Conservation (phyloP, 2,888 invertebrate genomes). For the Leucozona laternaria region DNA sequence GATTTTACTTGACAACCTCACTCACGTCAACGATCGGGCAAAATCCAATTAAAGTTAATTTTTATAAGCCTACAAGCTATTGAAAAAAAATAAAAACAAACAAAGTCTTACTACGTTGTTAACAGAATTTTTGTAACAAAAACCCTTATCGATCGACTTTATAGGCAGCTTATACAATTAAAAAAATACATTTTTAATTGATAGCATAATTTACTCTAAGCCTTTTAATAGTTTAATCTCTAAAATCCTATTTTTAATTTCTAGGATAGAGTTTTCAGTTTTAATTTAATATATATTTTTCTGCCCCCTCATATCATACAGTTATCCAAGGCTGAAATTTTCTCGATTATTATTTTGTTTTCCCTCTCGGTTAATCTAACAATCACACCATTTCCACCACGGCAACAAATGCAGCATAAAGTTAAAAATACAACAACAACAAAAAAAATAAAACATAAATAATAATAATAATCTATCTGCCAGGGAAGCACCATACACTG, state of each 20-base stretch:
- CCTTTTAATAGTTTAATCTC: background rate
- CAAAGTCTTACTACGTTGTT: too few species aligned
- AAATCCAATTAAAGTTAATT: too few species aligned
- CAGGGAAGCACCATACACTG: background rate
- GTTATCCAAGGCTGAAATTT: constrained; percentile 34
- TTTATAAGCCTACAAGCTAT: too few species aligned
- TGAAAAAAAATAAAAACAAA: too few species aligned
- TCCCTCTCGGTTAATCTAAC: constrained; percentile 41
- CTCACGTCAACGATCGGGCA: too few species aligned
- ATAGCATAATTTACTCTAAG: background rate
- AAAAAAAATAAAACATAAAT: constrained; percentile 50
- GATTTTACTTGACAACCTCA: too few species aligned
- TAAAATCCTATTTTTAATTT: constrained; percentile 14
- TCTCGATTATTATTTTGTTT: constrained; percentile 39
- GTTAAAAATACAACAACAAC: constrained; percentile 36
- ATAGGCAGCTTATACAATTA: too few species aligned
- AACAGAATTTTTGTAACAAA: too few species aligned
- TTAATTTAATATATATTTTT: constrained; percentile 8
- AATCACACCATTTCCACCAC: constrained; percentile 9
- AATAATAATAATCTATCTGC: constrained; percentile 36
- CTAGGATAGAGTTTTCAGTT: background rate
- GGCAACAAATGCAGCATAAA: constrained; percentile 16
- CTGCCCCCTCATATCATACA: background rate
- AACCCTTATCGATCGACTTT: too few species aligned
- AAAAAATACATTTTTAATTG: background rate